Base-by-base conservation (phyloP, 2,888 invertebrate genomes). In the Brachylomia viminalis region DNA sequence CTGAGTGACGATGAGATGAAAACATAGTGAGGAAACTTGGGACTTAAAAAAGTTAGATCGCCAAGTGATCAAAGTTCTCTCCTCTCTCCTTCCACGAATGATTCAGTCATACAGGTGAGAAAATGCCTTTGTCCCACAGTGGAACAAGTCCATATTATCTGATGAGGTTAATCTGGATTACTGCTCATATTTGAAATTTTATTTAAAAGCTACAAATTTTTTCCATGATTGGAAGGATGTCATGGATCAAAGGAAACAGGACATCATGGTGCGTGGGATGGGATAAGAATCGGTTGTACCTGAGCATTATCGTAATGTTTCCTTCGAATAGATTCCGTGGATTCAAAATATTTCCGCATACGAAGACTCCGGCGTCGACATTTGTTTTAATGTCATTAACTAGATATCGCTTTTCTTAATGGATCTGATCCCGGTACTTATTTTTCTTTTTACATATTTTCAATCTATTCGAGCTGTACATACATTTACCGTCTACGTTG, bases 191-290 rank as follows among this genome's bases (percentile, higher is more conserved):
- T 70, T 62, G 15, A 30, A 59, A 8, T 45, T 54, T 45, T 11
- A 13, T 45, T 30, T 54, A n/a, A 33, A 56, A 64, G 23, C 27
- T 17, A 54, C 17, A n/a, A 17, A 58, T 71, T n/a, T 52, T 69
- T 74, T 56, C 20, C 20, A 17, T 58, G 47, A 64, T 52, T 56
- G 45, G 8, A 49, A 76, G 76, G 70, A 84, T 77, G 65, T 72
- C 33, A 33, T 58, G n/a, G 38, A 56, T 49, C 47, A 59, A 74
- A 74, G 83, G 83, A 80, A 80, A 74, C 65, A 45, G 47, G 52
- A 54, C 54, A 74, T 80, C 65, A 65, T 71, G 52, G 59, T 67
- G 67, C 77, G 83, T 83, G 70, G 86, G 83, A 73, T 61, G 62
- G 64, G 67, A 77, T 77, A 68, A 69, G 59, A 74, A 85, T 83